Evolutionary conservation across 2,888 invertebrate species (phyloP).

Genomic region (Rhagonycha fulva): DNA sequence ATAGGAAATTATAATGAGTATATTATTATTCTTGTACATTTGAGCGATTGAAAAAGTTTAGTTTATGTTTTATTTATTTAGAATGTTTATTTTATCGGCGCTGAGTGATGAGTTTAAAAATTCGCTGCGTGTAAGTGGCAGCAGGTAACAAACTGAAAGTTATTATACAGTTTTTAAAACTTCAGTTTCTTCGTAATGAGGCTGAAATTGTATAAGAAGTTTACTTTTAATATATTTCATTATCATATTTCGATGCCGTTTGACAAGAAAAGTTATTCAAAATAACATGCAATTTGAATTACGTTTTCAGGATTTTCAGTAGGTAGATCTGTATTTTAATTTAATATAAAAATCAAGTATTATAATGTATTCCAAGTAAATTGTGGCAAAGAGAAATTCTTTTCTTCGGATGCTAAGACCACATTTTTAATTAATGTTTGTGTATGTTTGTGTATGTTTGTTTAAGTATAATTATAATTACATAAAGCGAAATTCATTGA

Average conservation of each 20-base stretch:
- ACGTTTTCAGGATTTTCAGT: background rate
- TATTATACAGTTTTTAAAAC: background rate
- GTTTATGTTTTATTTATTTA: slow-evolving; percentile 1
- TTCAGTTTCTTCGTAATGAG: background rate
- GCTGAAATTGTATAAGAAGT: background rate
- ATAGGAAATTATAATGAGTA: background rate
- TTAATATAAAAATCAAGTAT: no score
- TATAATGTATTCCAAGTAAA: no score
- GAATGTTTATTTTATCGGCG: background rate
- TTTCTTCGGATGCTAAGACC: no score
- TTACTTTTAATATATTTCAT: background rate
- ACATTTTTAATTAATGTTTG: no score
- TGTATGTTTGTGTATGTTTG: no score
- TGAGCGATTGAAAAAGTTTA: background rate
- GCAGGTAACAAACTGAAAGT: background rate
- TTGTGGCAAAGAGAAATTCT: no score
- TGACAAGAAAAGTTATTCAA: background rate
- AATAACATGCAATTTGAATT: background rate
- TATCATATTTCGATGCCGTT: background rate
- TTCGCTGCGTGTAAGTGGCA: background rate
- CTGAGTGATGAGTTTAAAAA: background rate
- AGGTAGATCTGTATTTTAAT: no score
- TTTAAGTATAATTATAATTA: no score
- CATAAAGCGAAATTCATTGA: no score
- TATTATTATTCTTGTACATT: background rate